Evolutionary conservation across 37 sponge, comb jelly and placozoan species (phyloP).

Genomic region (Petrosia ficiformis): DNA sequence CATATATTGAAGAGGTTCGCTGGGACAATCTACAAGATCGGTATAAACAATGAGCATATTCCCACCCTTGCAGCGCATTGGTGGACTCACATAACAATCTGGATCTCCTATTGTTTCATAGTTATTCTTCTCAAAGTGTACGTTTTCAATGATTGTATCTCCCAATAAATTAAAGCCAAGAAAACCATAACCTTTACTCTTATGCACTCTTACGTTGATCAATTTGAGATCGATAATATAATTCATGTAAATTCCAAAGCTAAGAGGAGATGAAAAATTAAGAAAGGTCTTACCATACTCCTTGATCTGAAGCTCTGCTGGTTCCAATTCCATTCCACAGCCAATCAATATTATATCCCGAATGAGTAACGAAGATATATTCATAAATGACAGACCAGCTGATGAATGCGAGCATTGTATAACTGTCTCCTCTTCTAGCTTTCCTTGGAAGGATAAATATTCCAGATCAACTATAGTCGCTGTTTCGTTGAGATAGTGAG

Average conservation of each 20-base stretch:
- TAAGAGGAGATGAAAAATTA: not conserved
- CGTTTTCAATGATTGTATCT: not conserved
- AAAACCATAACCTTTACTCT: not conserved
- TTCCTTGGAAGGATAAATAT: not conserved
- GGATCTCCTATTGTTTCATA: not conserved
- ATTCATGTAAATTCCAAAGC: not conserved
- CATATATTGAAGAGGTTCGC: not conserved
- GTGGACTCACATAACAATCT: not conserved
- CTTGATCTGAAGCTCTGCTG: not conserved
- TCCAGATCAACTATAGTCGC: not conserved
- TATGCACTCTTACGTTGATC: not conserved
- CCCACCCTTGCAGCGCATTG: not conserved
- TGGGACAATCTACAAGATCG: not conserved
- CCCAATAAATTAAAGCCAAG: not conserved
- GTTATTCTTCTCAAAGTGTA: not conserved
- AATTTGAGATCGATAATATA: not conserved
- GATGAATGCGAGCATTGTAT: not conserved
- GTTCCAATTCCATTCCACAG: not conserved
- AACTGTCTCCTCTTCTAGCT: not conserved
- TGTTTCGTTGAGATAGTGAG: not conserved
- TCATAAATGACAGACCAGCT: not conserved
- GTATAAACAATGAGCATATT: not conserved
- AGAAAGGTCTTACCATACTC: not conserved
- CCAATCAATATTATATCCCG: not conserved
- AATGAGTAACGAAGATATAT: not conserved